A percentile compares a stretch with the other conserved stretches of the same genome.
Conservation (phyloP, 2,797 vertebrate species). For the Halcyon leucocephala region DNA sequence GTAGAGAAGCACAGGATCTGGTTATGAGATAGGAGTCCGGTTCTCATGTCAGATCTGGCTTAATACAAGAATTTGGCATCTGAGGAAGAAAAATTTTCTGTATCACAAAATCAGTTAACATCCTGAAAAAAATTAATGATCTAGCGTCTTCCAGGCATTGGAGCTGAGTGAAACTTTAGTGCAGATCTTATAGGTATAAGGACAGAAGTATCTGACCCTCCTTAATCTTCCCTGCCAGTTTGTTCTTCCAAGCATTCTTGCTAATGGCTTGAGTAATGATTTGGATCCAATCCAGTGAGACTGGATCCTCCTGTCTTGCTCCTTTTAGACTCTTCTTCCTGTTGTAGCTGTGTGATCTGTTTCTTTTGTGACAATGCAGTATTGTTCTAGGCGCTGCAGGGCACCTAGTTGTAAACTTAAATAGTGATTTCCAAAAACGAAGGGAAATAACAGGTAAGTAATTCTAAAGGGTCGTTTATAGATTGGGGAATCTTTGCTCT, state of each 20-base stretch:
- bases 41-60: background rate
- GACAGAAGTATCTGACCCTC: background rate
- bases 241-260: background rate
- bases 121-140: background rate
- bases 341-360: background rate
- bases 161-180: background rate
- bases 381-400: background rate
- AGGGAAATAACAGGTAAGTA: background rate
- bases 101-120: background rate
- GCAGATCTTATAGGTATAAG: background rate
- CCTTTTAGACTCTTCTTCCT: background rate
- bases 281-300: accelerated
- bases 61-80: background rate
- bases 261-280: background rate
- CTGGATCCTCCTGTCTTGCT: background rate
- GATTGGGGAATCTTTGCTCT: background rate
- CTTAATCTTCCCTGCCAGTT: background rate
- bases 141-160: background rate
- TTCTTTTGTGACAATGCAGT: background rate
- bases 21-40: background rate
- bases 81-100: background rate
- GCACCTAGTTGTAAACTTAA: background rate
- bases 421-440: background rate
- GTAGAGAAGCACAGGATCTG: background rate
- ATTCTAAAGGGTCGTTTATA: background rate